Evolutionary conservation across 2,797 vertebrate species (phyloP).

Genomic region (Alosa sapidissima): DNA sequence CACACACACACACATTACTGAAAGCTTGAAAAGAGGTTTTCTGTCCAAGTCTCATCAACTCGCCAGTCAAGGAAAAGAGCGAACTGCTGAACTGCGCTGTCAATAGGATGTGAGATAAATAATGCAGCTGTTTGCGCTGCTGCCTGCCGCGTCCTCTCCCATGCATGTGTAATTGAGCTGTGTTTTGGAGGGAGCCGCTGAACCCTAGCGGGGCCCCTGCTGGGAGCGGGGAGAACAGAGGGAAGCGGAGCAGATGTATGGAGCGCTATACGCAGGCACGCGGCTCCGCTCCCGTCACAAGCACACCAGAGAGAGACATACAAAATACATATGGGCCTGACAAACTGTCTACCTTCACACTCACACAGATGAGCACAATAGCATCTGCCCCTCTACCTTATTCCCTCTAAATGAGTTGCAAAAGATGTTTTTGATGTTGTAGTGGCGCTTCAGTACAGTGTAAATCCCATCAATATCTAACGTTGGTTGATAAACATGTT

Average conservation of each 20-base stretch:
- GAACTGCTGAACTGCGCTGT: background rate
- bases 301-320: slow-evolving; percentile 32
- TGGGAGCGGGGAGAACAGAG: background rate
- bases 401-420: background rate
- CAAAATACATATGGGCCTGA: slow-evolving; percentile 32
- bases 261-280: slow-evolving; percentile 33
- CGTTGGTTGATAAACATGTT: background rate
- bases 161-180: background rate
- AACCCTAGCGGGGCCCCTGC: background rate
- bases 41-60: background rate
- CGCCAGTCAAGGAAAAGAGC: background rate
- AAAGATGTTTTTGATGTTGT: background rate
- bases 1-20: background rate
- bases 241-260: slow-evolving; percentile 25
- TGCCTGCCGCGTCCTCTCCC: background rate
- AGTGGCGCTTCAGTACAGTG: background rate
- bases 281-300: slow-evolving; percentile 23
- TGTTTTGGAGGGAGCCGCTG: background rate
- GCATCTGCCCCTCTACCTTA: background rate
- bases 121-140: background rate
- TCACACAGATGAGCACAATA: slow-evolving; percentile 37
- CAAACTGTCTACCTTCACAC: slow-evolving; percentile 46
- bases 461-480: background rate
- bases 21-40: background rate
- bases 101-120: background rate